Base-by-base conservation (phyloP, 2,113 vertebrate species). In the Lepus europaeus region DNA sequence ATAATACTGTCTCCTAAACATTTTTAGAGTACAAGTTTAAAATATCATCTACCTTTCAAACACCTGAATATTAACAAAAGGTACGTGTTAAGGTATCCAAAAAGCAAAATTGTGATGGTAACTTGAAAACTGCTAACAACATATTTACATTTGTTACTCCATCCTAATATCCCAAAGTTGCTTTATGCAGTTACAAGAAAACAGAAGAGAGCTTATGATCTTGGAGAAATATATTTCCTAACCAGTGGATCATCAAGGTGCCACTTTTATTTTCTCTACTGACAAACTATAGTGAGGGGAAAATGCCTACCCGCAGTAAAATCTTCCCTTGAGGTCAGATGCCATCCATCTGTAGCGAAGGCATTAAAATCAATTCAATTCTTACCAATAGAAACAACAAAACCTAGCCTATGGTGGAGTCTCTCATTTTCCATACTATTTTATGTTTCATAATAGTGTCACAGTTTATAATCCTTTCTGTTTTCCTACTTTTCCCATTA, bases 231-330 rank as follows among this genome's bases (percentile, higher is more conserved):
- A 53, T 9, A 83, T 63, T 90, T 89, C 97, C 77, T 97, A 94
- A 95, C 9, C 33, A 83, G 22, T 79, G 16, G 63, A 97, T 17
- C 39, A 95, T 91, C 88, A 94, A 66, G 73, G 90, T 23, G 3
- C 20, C 86, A 89, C 20, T 96, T 97, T 93, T 84, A 96, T 94
- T 81, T 97, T 97, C 85, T 97, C 92, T 93, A 16, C 25, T 97
- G 96, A 93, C 69, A 96, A 92, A 73, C 3, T 74, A 13, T 31
- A 90, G n/a, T 0, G 4, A 95, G 29, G 17, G 90, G 88, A 97
- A 97, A 97, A 96, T 87, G 6, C 17, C 36, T 97, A 45, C 27
- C 3, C 61, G 33, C 17, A 53, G 53, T 89, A 73, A 94, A 36
- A 89, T n/a, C 74, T 96, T 92, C 93, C n/a, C 9, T 88, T 10